A percentile compares a stretch with the other conserved stretches of the same genome.
Evolutionary conservation across 2,797 vertebrate species (phyloP).

Genomic region (Hippopotamyrus pictus): DNA sequence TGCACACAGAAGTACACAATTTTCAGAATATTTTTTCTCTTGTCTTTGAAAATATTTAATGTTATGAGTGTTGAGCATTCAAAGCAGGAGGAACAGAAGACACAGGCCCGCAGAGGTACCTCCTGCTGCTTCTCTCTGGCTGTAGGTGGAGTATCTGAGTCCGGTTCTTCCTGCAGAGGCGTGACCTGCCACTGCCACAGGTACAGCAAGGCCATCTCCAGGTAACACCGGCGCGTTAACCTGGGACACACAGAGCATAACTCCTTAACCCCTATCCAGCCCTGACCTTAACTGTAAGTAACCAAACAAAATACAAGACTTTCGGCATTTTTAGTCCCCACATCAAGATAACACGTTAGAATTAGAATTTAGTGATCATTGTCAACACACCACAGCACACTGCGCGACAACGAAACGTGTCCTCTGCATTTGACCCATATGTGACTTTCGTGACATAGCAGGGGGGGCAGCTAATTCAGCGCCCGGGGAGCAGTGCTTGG

Average conservation of each 20-base stretch:
- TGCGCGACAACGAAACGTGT: too few species aligned
- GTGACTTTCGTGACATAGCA: too few species aligned
- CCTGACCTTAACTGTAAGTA: background rate
- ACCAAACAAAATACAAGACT: background rate
- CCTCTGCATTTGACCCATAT: too few species aligned
- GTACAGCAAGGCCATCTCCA: slow-evolving; percentile 70
- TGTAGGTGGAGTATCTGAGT: background rate
- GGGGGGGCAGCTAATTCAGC: too few species aligned
- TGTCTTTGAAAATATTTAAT: background rate
- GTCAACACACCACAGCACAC: too few species aligned
- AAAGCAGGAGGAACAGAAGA: background rate
- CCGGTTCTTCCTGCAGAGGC: background rate
- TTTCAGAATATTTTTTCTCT: background rate
- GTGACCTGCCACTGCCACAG: slow-evolving; percentile 47
- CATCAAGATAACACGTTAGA: background rate
- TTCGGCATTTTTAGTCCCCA: background rate
- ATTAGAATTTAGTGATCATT: too few species aligned
- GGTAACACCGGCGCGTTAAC: slow-evolving; percentile 66
- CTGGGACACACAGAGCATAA: slow-evolving; percentile 44
- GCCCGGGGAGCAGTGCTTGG: too few species aligned
- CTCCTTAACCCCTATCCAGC: background rate
- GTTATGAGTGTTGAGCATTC: background rate
- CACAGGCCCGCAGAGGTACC: background rate
- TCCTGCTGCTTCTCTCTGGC: background rate
- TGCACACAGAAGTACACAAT: background rate